Evolutionary conservation across 2,888 invertebrate genomes (phyloP).

Genomic region (Oxyscelio sp.): DNA sequence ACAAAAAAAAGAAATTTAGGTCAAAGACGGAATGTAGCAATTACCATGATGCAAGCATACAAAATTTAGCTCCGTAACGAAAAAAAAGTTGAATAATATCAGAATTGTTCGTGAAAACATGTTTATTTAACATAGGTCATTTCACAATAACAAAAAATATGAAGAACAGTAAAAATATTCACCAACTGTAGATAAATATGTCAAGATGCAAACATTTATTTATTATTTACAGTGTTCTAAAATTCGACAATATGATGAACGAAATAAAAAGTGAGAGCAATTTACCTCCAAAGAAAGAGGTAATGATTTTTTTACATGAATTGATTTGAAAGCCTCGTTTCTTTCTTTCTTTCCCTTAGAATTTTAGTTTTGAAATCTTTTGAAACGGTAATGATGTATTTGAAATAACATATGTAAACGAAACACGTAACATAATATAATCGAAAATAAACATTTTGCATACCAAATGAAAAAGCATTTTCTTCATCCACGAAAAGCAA

Average conservation of each 20-base stretch:
- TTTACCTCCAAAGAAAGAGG: not conserved
- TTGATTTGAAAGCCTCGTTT: not conserved
- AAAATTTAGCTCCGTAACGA: not conserved
- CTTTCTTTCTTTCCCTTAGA: not conserved
- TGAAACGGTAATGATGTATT: not conserved
- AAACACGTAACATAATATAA: slow-evolving; percentile 14
- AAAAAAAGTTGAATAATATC: not conserved
- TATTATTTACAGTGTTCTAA: not conserved
- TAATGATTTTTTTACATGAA: not conserved
- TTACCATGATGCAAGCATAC: not conserved
- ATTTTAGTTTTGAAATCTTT: slow-evolving; percentile 4
- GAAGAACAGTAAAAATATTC: too few species aligned
- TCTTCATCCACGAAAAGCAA: not conserved
- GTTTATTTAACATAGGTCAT: not conserved
- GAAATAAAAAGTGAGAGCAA: not conserved
- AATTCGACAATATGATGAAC: not conserved
- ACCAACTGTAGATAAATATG: not conserved
- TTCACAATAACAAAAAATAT: too few species aligned
- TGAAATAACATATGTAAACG: slow-evolving; percentile 1
- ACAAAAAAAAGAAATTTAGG: not conserved
- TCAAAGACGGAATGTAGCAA: not conserved
- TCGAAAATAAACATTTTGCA: slow-evolving; percentile 7
- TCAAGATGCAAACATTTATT: too few species aligned
- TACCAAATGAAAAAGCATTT: not conserved
- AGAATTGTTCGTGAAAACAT: not conserved